These are phyloP conservation scores for Urocyon cinereoargenteus DNA, from an alignment of 2,797 vertebrate species.

Conservation along the genomic window DNA sequence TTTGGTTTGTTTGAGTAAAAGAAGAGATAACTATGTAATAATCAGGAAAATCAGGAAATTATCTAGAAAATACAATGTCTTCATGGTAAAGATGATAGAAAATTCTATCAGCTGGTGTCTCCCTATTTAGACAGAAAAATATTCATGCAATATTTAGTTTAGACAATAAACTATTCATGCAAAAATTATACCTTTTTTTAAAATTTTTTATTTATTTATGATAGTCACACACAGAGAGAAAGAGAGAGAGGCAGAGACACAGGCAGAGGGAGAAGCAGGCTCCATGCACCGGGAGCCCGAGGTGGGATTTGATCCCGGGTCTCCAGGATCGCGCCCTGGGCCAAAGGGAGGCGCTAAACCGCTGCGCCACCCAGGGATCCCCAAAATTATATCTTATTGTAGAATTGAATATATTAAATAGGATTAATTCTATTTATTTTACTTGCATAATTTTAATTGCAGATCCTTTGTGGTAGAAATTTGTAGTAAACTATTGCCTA, in stretches of 20 bases:
- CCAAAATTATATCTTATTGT: background rate
- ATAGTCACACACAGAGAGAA: too few species aligned
- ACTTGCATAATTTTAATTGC: background rate
- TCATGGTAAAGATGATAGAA: background rate
- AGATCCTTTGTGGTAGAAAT: background rate
- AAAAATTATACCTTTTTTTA: background rate
- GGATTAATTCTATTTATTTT: background rate
- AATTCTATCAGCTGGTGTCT: background rate
- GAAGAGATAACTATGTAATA: background rate
- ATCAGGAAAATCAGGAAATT: background rate
- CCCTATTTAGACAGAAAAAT: background rate
- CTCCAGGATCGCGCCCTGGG: too few species aligned
- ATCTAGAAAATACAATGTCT: background rate
- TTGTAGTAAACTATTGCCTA: background rate
- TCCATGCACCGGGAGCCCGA: too few species aligned
- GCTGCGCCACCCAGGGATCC: too few species aligned
- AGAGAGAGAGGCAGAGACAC: too few species aligned
- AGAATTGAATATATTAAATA: background rate
- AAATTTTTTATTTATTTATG: too few species aligned
- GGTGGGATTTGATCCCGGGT: too few species aligned
- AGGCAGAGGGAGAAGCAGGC: too few species aligned
- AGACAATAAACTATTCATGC: background rate
- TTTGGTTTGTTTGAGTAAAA: background rate
- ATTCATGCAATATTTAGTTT: background rate
- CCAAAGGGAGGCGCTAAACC: too few species aligned